phyloP scores from a whole-genome alignment of 2,888 invertebrate species.

The Drosophila putrida region DNA sequence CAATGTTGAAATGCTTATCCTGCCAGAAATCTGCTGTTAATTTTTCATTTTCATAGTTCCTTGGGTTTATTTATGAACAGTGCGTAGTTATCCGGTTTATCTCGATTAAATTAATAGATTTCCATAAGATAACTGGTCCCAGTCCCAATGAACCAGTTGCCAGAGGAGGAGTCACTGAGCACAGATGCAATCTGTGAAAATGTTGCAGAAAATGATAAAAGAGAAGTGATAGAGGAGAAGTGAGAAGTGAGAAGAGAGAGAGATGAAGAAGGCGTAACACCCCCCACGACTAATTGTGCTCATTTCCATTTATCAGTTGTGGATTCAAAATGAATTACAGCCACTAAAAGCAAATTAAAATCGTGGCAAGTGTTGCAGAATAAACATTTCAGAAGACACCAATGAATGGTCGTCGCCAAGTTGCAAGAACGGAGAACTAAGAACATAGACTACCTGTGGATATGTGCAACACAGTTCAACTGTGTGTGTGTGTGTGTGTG shows the following conservation, averaged over 20 bases:
- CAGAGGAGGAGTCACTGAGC: background rate
- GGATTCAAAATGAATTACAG: conserved; percentile 63
- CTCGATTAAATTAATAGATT: conserved; percentile 49
- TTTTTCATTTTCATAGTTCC: conserved; percentile 37
- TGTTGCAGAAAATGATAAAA: background rate
- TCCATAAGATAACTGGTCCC: conserved; percentile 33
- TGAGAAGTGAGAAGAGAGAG: background rate
- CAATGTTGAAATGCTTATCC: conserved; percentile 7
- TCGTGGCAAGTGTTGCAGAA: conserved; percentile 67
- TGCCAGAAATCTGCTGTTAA: conserved; percentile 24
- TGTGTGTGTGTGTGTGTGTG: background rate
- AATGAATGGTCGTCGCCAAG: conserved; percentile 35
- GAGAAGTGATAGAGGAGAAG: background rate
- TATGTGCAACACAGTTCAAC: background rate
- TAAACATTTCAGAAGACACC: conserved; percentile 56
- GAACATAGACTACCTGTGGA: background rate
- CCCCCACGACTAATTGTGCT: conserved; percentile 78
- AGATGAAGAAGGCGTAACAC: conserved; percentile 49
- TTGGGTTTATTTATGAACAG: conserved; percentile 32
- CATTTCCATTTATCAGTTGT: conserved; percentile 74
- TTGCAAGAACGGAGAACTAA: background rate
- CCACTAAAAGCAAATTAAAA: conserved; percentile 71
- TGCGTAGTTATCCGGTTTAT: conserved; percentile 44
- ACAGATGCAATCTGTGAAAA: conserved; percentile 29
- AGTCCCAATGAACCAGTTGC: conserved; percentile 46